Conservation (phyloP, 2,113 vertebrate genomes). For the Opisthocomus hoazin region DNA sequence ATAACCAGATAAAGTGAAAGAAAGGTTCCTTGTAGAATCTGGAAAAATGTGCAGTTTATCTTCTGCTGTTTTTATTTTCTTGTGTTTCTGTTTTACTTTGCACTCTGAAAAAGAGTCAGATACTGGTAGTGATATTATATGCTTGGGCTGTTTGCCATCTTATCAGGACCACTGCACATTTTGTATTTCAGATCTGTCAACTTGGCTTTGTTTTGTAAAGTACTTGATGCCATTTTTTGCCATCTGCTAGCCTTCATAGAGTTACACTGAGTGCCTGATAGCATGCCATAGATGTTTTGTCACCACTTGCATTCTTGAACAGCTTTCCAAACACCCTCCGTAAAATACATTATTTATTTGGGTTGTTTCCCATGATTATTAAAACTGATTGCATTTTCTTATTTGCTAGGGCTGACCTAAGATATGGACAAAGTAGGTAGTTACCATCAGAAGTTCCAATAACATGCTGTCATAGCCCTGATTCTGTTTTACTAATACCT, state of each 20-base stretch:
- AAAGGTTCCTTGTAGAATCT: background rate
- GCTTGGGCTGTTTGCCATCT: background rate
- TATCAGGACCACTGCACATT: background rate
- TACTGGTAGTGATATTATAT: background rate
- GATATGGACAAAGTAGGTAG: background rate
- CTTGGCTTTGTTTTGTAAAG: slow-evolving; percentile 12
- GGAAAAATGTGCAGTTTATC: background rate
- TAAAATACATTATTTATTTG: background rate
- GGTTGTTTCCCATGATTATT: background rate
- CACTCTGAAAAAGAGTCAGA: background rate
- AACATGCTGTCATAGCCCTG: background rate
- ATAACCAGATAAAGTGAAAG: background rate
- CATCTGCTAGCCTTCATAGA: background rate
- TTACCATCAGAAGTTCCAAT: background rate
- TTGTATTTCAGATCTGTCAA: background rate
- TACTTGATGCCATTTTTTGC: background rate
- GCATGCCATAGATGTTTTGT: background rate
- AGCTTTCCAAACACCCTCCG: background rate
- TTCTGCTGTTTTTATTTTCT: background rate
- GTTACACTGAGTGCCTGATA: background rate
- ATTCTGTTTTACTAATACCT: background rate
- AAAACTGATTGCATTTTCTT: background rate
- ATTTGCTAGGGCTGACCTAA: background rate
- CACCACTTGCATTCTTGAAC: background rate
- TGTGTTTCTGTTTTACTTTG: background rate